These are phyloP conservation scores for Oceanodroma leucorhoa DNA, from an alignment of 2,797 vertebrate genomes.

Conservation along the genomic window DNA sequence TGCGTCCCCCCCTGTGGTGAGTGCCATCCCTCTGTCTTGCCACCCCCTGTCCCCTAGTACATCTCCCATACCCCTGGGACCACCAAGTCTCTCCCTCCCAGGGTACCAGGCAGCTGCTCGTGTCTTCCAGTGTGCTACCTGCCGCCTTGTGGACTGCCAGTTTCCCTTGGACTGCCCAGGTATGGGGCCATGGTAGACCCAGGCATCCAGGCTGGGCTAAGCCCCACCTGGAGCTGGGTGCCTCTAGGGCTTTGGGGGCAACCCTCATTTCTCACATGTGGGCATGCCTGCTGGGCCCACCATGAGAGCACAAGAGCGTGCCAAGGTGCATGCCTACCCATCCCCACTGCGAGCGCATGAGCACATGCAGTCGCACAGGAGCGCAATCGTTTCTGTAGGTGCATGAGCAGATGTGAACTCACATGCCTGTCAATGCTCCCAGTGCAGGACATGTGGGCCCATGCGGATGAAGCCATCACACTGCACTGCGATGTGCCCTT, in stretches of 20 bases:
- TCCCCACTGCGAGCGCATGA: neutral
- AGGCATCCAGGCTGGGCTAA: neutral
- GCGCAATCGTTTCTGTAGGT: neutral
- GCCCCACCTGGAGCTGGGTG: neutral
- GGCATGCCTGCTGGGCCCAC: too few species aligned
- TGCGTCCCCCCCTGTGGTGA: conserved; percentile 49
- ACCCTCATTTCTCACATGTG: neutral
- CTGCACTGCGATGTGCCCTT: neutral
- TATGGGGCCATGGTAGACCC: neutral
- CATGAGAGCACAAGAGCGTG: fast-evolving
- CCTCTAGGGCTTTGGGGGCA: neutral
- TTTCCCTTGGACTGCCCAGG: conserved; percentile 41
- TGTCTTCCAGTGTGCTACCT: neutral
- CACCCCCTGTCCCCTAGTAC: too few species aligned
- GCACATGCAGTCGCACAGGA: neutral
- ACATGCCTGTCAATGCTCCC: neutral
- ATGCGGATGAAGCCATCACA: neutral
- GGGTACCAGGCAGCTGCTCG: conserved; percentile 13
- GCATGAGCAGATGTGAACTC: neutral
- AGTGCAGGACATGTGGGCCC: neutral
- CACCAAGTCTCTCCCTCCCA: neutral
- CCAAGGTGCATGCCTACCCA: neutral
- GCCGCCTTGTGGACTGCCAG: neutral
- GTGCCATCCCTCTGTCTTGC: neutral
- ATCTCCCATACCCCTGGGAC: neutral